Percentiles rank a stretch among this genome's conserved stretches.
phyloP scores from a whole-genome alignment of 1,140 invertebrate species.

The Orius laevigatus region DNA sequence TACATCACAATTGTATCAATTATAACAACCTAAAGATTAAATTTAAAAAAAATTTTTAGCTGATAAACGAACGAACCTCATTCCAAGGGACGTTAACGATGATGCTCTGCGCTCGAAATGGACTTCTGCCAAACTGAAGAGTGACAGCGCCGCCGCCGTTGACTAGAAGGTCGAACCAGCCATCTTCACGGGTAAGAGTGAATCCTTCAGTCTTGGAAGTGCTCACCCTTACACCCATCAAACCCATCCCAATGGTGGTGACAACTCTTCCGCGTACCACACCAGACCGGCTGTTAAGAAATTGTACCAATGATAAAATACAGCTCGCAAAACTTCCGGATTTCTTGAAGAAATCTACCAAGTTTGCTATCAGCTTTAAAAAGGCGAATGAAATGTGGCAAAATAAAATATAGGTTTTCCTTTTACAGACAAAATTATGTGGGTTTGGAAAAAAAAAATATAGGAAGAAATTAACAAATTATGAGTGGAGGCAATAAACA shows the following conservation, averaged over 20 bases:
- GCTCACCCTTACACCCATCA: slow-evolving; percentile 86
- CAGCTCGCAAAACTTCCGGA: no score
- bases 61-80: slow-evolving; percentile 44
- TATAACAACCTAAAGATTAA: slow-evolving; percentile 64
- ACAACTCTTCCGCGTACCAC: slow-evolving; percentile 88
- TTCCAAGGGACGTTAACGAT: slow-evolving; percentile 95
- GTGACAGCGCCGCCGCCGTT: slow-evolving; percentile 93
- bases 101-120: slow-evolving; percentile 75
- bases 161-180: slow-evolving; percentile 91
- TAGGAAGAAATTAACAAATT: no score
- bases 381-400: no score
- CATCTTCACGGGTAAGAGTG: slow-evolving; percentile 78
- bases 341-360: no score
- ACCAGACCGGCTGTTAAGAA: slow-evolving; percentile 73
- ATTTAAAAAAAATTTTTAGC: slow-evolving; percentile 7
- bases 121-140: slow-evolving; percentile 80
- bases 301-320: no score
- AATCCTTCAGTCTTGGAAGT: slow-evolving; percentile 85
- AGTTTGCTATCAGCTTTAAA: no score
- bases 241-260: slow-evolving; percentile 73
- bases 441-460: no score
- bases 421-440: no score
- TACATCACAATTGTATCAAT: slow-evolving; percentile 78
- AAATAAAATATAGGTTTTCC: no score
- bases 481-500: no score